A percentile compares a stretch with the other conserved stretches of the same genome.
Conservation (phyloP, 2,797 vertebrate genomes). For the Sarcoramphus papa region DNA sequence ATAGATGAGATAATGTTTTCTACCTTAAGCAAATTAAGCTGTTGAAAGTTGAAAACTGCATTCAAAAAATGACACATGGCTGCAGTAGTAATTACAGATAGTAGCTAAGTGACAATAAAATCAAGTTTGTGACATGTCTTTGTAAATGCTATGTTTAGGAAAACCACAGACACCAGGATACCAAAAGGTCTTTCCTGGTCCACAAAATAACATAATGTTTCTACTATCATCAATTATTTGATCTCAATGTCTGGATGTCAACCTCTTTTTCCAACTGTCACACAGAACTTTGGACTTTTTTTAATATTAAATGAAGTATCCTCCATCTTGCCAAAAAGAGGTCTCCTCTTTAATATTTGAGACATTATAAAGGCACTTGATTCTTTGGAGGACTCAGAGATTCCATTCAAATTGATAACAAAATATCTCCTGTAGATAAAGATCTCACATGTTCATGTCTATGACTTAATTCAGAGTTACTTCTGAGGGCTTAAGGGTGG, state of each 20-base stretch:
- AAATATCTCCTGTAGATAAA: neutral
- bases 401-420: neutral
- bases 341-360: neutral
- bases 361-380: neutral
- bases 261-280: neutral
- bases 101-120: neutral
- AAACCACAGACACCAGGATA: neutral
- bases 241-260: neutral
- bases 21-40: neutral
- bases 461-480: neutral
- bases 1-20: neutral
- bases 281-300: neutral
- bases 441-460: neutral
- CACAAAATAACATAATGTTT: neutral
- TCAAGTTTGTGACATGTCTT: neutral
- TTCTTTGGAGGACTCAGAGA: neutral
- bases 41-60: neutral
- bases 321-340: neutral
- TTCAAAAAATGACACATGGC: neutral
- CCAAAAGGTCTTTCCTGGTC: neutral
- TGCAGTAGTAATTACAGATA: neutral
- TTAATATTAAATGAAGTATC: neutral
- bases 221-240: neutral
- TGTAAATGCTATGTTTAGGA: neutral
- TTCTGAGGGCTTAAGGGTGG: neutral